A percentile compares a stretch with the other conserved stretches of the same genome.
Evolutionary conservation across 2,797 vertebrate species (phyloP).

Genomic region (Lophotriccus pileatus): DNA sequence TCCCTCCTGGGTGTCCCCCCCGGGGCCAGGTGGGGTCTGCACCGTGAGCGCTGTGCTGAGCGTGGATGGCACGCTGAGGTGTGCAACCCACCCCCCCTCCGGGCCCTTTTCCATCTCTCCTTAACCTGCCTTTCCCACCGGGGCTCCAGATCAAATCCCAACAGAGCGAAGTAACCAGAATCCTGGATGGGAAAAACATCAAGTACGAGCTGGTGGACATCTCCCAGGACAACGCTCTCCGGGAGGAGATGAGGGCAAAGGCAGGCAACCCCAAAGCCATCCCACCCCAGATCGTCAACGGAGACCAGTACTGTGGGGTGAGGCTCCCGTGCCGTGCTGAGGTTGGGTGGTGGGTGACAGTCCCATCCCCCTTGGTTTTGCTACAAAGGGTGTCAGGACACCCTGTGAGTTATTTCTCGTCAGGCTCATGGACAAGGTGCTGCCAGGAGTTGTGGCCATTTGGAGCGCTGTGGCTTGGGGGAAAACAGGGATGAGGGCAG

Average conservation of each 20-base stretch:
- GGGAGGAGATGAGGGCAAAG: slow-evolving; percentile 91
- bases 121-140: background rate
- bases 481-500: accelerated
- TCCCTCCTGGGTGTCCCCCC: no score
- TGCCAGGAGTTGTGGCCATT: accelerated
- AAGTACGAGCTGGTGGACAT: slow-evolving; percentile 91
- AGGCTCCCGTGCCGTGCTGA: background rate
- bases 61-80: background rate
- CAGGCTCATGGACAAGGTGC: accelerated
- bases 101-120: background rate
- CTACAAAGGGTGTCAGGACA: accelerated
- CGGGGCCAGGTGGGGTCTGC: background rate
- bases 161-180: slow-evolving; percentile 88
- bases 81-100: accelerated
- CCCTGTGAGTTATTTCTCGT: accelerated
- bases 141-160: slow-evolving; percentile 89
- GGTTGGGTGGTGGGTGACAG: accelerated
- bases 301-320: slow-evolving; percentile 95
- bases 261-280: slow-evolving; percentile 86
- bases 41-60: accelerated
- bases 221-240: slow-evolving; percentile 85
- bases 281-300: slow-evolving; percentile 94
- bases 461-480: background rate
- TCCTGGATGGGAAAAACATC: slow-evolving; percentile 93
- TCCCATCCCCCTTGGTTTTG: background rate